Evolutionary conservation across 2,113 vertebrate genomes (phyloP), one percentile per base, ranked within the genome.

Genomic region (Acrocephalus arundinaceus): DNA sequence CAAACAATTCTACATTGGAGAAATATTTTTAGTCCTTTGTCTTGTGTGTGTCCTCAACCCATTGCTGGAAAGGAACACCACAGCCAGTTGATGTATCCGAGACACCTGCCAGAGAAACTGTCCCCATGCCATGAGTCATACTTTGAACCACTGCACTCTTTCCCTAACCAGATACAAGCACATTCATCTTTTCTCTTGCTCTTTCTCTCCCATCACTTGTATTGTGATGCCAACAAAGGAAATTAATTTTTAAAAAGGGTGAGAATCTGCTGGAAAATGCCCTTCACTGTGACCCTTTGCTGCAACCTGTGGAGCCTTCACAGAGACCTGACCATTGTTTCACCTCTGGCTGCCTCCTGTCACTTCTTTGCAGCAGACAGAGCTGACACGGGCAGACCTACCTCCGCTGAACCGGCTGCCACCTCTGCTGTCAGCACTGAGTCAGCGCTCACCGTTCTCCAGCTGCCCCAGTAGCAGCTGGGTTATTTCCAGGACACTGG

Each of bases 41-140:
- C 33, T 28, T 39, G 18, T n/a, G 33, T 33, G 37, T 15, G 31
- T 37, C 55, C 43, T 25, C n/a, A 91, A 3, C 17, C 13, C 18
- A 1, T 20, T 41, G 24, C 77, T 73, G 46, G 62, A 87, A 59
- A n/a, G n/a, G 11, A 3, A 1, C 31, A 54, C 7, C 11, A 7
- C 27, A 9, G 39, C 27, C n/a, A 79, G 30, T 13, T 37, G 74
- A 45, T 45, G n/a, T 7, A 25, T 16, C 18, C 0, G 0, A 65
- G 35, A 35, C 7, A 30, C 30, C 21, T 21, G 28, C 28, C 0
- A 0, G 49, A 55, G 51, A 30, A 81, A 21, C 31, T 63, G 21
- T 35, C 79, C 39, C 55, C 14, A 4, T 15, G 12, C 43, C 16
- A 7, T 18, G 72, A 9, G 3, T 65, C 62, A 61, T 2, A 20